Evolutionary conservation across 1,140 invertebrate genomes (phyloP).

Genomic region (Aplysia californica): DNA sequence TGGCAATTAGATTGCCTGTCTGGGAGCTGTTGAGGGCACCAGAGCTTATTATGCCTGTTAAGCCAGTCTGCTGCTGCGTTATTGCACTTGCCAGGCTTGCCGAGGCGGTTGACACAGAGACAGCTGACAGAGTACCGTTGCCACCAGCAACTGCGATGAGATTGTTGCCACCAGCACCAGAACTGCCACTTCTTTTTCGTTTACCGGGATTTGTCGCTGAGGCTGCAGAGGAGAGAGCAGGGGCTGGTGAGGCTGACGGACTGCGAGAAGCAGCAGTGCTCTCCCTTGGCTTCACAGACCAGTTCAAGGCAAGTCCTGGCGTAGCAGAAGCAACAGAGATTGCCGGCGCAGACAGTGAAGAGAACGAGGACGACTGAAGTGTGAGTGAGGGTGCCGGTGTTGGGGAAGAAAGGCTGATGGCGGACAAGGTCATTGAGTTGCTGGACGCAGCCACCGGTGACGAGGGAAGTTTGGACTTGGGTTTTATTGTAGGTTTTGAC

Average conservation of each 20-base stretch:
- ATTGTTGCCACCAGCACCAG: not conserved
- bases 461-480: constrained; percentile 45
- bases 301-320: constrained; percentile 8
- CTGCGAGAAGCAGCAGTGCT: not conserved
- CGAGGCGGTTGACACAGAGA: constrained; percentile 5
- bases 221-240: not conserved
- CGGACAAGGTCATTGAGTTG: not conserved
- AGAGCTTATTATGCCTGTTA: constrained; percentile 15
- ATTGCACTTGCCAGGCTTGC: not conserved
- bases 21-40: constrained; percentile 36
- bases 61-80: constrained; percentile 7
- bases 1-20: constrained; percentile 47
- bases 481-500: constrained; percentile 32
- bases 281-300: constrained; percentile 15
- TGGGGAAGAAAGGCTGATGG: constrained; percentile 3
- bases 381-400: constrained; percentile 26
- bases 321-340: not conserved
- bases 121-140: constrained; percentile 12
- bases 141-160: constrained; percentile 4
- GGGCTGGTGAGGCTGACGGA: constrained; percentile 2
- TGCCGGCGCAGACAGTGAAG: not conserved
- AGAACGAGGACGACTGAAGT: not conserved
- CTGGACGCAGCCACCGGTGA: constrained; percentile 8
- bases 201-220: constrained; percentile 2
- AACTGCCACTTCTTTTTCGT: constrained; percentile 23